Evolutionary conservation across 1,140 invertebrate species (phyloP).

Genomic region (Diploscapter pachys): DNA sequence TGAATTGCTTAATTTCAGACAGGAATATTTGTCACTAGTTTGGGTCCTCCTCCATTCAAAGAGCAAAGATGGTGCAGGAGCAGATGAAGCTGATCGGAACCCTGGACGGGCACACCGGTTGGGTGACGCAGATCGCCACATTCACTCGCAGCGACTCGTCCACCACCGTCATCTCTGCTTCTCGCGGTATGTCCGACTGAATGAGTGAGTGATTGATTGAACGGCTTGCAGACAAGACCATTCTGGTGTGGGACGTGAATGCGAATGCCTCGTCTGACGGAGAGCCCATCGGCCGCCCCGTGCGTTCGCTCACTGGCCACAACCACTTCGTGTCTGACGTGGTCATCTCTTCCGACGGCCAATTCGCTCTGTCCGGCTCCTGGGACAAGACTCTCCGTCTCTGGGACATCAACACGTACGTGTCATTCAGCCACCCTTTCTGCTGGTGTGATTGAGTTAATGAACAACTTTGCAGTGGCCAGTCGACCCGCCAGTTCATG

Average conservation of each 20-base stretch:
- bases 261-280: constrained; percentile 66
- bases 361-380: constrained; percentile 96
- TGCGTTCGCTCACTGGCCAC: constrained; percentile 92
- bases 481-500: constrained; percentile 77
- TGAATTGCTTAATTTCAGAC: constrained; percentile 14
- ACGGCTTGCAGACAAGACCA: constrained; percentile 77
- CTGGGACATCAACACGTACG: constrained; percentile 89
- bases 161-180: constrained; percentile 94
- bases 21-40: background rate
- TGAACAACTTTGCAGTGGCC: constrained; percentile 60
- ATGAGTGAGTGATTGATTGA: background rate
- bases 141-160: constrained; percentile 92
- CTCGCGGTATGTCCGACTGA: constrained; percentile 73
- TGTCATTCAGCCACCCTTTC: constrained; percentile 2
- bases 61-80: constrained; percentile 66
- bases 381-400: constrained; percentile 98
- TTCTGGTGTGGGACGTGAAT: constrained; percentile 96
- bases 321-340: constrained; percentile 98
- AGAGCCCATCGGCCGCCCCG: constrained; percentile 77
- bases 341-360: constrained; percentile 95
- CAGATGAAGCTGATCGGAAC: constrained; percentile 86
- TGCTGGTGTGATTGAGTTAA: no score
- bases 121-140: constrained; percentile 99
- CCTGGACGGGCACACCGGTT: constrained; percentile 91
- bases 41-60: no score